Conservation (phyloP, 2,888 invertebrate genomes). For the Invenusta paracnida region DNA sequence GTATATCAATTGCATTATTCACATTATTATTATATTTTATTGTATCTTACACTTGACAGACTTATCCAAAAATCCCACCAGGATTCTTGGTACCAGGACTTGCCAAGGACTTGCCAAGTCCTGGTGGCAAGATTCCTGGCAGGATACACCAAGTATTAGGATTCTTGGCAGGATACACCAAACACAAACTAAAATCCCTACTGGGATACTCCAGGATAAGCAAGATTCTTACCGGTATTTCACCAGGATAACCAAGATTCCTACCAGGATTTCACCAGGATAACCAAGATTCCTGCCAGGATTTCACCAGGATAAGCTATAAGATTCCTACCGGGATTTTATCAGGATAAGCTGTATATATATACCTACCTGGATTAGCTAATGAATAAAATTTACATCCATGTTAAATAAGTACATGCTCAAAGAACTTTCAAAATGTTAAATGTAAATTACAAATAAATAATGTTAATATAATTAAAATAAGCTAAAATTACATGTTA, state of each 20-base stretch:
- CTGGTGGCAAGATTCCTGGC: neutral
- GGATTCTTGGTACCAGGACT: neutral
- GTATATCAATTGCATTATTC: too few species aligned
- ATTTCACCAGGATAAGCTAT: neutral
- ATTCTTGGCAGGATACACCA: neutral
- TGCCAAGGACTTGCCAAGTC: neutral
- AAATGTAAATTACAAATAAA: too few species aligned
- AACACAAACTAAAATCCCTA: too few species aligned
- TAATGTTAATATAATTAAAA: too few species aligned
- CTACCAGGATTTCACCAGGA: too few species aligned
- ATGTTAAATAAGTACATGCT: too few species aligned
- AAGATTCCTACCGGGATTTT: neutral
- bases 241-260: neutral
- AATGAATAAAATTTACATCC: too few species aligned
- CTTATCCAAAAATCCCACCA: neutral
- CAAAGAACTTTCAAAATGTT: too few species aligned
- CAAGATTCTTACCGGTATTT: neutral
- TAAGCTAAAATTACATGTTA: too few species aligned
- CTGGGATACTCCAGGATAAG: neutral
- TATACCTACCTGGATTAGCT: neutral
- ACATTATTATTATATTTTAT: too few species aligned
- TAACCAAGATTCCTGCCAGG: neutral
- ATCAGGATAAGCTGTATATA: neutral
- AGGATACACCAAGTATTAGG: neutral
- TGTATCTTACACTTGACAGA: neutral